Evolutionary conservation across 2,113 vertebrate species (phyloP), one percentile per base, ranked within the genome.

Genomic region (Chloebia gouldiae): DNA sequence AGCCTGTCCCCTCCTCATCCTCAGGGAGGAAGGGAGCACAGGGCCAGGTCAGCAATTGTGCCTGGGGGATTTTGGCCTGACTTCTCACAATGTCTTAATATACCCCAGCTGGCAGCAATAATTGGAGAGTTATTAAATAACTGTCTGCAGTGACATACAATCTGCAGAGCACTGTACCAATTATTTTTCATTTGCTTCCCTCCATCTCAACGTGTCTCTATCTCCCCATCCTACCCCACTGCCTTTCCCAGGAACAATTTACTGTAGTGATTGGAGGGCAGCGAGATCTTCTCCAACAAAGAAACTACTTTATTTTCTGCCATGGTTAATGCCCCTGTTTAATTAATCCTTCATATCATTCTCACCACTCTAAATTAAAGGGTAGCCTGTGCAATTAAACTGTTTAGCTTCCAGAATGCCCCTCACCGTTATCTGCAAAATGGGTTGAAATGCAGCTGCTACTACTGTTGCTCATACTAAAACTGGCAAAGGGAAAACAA

Each of bases 341-440:
- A 98, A 98, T 97, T 95, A 96, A 84, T 60, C 70, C 93, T 84
- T 96, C 96, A 50, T 96, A 94, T 97, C 96, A 89, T 95, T 94
- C 95, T 97, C 95, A 93, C 91, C 88, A 92, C 79, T 88, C 95
- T 95, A 98, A 98, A 98, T 98, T 97, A 98, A 86, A 98, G 96
- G 95, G 94, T 92, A 95, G 73, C 83, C 85, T 56, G 33, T 93
- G 93, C 95, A 96, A 97, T 98, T 94, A 97, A 81, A 83, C 91
- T 66, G 27, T 86, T 93, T 87, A 69, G 65, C 53, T 97, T 93
- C 91, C 96, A 94, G 94, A 95, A 72, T 50, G 84, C n/a, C 65
- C 83, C 84, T 85, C 61, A 20, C 15, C 15, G 86, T 96, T 96
- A 92, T 93, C 90, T 69, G 72, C 70, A 51, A 77, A 90, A n/a